Conservation (phyloP, 1,140 invertebrate genomes). For the Palaemon carinicauda region DNA sequence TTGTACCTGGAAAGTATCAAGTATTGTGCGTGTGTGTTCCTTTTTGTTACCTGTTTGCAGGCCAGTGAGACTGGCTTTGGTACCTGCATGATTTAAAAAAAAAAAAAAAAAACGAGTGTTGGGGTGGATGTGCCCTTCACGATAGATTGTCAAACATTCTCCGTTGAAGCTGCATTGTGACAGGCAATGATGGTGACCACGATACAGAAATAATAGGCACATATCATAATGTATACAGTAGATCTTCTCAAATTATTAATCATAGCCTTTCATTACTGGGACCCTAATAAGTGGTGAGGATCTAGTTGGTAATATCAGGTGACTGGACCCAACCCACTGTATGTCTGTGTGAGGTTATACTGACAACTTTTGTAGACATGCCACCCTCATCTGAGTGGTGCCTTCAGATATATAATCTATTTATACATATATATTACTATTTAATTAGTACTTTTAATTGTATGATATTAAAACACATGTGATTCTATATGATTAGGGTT, state of each 20-base stretch:
- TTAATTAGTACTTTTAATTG: conserved; percentile 26
- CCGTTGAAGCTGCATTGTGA: conserved; percentile 51
- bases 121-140: conserved; percentile 29
- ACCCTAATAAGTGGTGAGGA: conserved; percentile 31
- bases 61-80: conserved; percentile 55
- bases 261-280: conserved; percentile 46
- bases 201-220: conserved; percentile 53
- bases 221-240: conserved; percentile 53
- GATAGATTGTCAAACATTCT: conserved; percentile 40
- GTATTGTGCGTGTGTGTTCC: conserved; percentile 56
- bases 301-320: conserved; percentile 45
- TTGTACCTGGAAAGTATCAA: conserved; percentile 56
- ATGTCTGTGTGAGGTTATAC: conserved; percentile 54
- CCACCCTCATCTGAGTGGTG: conserved; percentile 51
- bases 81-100: conserved; percentile 51
- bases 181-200: conserved; percentile 47
- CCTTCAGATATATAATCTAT: conserved; percentile 45
- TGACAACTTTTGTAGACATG: conserved; percentile 45
- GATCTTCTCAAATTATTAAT: conserved; percentile 53
- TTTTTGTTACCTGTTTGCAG: conserved; percentile 55
- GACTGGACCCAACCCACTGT: conserved; percentile 53
- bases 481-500: conserved; percentile 48
- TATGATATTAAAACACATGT: conserved; percentile 48
- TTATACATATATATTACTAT: background rate
- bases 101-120: conserved; percentile 17